Base-by-base conservation (phyloP, 2,888 invertebrate species). In the Stenichneumon culpator region DNA sequence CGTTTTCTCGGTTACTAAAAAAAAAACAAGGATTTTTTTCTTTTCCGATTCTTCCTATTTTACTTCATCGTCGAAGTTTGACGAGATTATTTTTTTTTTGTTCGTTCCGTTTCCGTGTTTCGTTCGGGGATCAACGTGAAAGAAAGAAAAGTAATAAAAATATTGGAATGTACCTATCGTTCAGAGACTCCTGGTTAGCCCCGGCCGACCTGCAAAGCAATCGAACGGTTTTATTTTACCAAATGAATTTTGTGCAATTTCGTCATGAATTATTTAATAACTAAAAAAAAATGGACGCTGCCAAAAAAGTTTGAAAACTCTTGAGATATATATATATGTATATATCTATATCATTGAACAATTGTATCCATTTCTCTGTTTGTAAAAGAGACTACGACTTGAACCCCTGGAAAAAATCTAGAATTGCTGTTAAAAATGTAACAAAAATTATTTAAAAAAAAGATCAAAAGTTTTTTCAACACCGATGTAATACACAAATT, bases 131-230 rank as follows among this genome's bases (percentile, higher is more conserved):
- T 65, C 74, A 63, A 75, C 74, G 74, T 75, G 74, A 75, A 75
- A 75, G 86, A 89, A 88, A 87, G 83, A 86, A 80, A 81, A 73
- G 78, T 82, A 87, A 82, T 68, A 86, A 86, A 79, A 85, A 87
- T 74, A 85, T 82, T 86, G 83, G 75, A 84, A 87, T 89, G 89
- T 93, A 94, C 93, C 93, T 93, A 92, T 94, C 93, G 88, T 94
- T 93, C 89, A 94, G 91, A 86, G 93, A 92, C 89, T 94, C 93
- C 92, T 93, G 93, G 90, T 90, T 92, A 90, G 90, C 91, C 86
- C 91, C 91, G 85, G 90, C 90, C 83, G 93, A 93, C 92, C 94
- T 94, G 94, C 83, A 94, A 94, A 92, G 88, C 89, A 93, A 93
- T 91, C 89, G 90, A 92, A 93, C 88, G 89, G 86, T 88, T 89